These are phyloP conservation scores for Cerastis rubricosa DNA, from an alignment of 2,888 invertebrate genomes.

Conservation along the genomic window DNA sequence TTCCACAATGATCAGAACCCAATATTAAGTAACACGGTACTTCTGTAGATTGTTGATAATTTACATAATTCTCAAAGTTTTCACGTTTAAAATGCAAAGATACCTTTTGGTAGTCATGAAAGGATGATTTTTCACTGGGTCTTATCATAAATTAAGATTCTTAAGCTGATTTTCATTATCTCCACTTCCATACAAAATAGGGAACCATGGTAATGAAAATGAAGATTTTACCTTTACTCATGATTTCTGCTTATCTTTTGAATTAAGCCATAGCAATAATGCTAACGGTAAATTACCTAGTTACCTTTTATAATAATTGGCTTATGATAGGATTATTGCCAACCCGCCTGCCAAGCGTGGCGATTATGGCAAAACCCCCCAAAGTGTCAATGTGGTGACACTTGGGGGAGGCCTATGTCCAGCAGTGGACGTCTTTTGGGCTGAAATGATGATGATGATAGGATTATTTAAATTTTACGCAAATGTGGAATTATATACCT, in stretches of 20 bases:
- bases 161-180: constrained; percentile 43
- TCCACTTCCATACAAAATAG: constrained; percentile 20
- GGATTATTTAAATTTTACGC: neutral
- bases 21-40: constrained; percentile 11
- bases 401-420: too few relatives aligned
- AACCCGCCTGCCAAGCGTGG: too few relatives aligned
- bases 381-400: too few relatives aligned
- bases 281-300: neutral
- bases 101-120: constrained; percentile 48
- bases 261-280: neutral
- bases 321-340: neutral
- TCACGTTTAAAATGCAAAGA: constrained; percentile 49
- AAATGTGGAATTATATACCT: neutral
- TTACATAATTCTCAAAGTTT: constrained; percentile 47
- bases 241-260: constrained; percentile 5
- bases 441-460: too few relatives aligned
- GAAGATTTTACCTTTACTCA: constrained; percentile 1
- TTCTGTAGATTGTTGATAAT: constrained; percentile 29
- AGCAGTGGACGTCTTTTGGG: too few relatives aligned
- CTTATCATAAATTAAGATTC: constrained; percentile 60
- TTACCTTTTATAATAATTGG: too few relatives aligned
- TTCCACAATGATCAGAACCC: neutral
- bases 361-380: too few relatives aligned
- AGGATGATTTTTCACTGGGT: constrained; percentile 55
- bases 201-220: constrained; percentile 17